Percentiles rank a stretch among this genome's conserved stretches.
These are phyloP conservation scores for Aphidius gifuensis DNA, from an alignment of 1,140 invertebrate genomes.

Conservation along the genomic window DNA sequence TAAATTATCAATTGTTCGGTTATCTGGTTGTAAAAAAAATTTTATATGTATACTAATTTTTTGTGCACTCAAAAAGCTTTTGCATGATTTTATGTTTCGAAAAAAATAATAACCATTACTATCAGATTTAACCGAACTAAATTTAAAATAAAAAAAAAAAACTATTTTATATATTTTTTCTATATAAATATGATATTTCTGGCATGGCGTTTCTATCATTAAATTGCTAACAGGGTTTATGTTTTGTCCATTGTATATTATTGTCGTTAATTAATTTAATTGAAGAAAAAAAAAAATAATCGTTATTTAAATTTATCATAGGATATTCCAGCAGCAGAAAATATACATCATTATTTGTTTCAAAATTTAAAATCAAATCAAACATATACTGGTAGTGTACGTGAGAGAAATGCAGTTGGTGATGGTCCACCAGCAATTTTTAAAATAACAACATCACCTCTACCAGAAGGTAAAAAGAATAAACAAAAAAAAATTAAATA, in stretches of 20 bases:
- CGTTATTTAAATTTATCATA: slow-evolving; percentile 41
- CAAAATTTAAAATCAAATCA: slow-evolving; percentile 71
- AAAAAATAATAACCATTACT: no score
- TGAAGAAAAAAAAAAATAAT: not conserved
- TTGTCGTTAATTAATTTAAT: slow-evolving; percentile 1
- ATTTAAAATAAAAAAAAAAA: no score
- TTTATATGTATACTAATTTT: not conserved
- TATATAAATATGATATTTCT: slow-evolving; percentile 35
- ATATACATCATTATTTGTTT: slow-evolving; percentile 70
- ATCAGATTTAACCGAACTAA: no score
- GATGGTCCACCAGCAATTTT: slow-evolving; percentile 69
- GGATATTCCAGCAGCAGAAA: slow-evolving; percentile 71
- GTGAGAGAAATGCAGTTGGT: slow-evolving; percentile 77
- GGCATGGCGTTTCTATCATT: slow-evolving; percentile 46
- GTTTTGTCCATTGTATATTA: slow-evolving; percentile 14
- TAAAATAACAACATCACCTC: slow-evolving; percentile 64
- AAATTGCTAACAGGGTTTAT: slow-evolving; percentile 34
- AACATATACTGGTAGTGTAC: slow-evolving; percentile 73
- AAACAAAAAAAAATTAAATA: slow-evolving; percentile 4
- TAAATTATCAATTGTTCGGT: slow-evolving; percentile 32
- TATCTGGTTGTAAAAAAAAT: slow-evolving; percentile 28
- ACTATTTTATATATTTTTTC: slow-evolving; percentile 13
- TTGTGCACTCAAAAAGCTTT: not conserved
- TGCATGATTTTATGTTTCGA: no score
- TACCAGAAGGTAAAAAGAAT: slow-evolving; percentile 59